phyloP scores from a whole-genome alignment of 2,113 vertebrate species.

The Zingel zingel region DNA sequence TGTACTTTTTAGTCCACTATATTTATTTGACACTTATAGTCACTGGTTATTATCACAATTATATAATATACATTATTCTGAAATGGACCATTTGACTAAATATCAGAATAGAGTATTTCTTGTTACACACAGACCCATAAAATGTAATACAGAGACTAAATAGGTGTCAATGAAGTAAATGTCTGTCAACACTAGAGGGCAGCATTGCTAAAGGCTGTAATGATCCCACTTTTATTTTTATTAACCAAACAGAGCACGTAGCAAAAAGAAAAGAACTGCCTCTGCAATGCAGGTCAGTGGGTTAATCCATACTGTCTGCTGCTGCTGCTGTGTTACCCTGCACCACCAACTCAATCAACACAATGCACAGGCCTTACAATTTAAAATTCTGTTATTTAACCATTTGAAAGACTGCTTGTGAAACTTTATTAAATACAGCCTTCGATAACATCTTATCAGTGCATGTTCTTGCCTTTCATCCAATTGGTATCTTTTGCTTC shows the following conservation, averaged over 20 bases:
- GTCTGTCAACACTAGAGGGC: constrained; percentile 51
- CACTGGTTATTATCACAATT: background rate
- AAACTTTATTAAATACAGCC: background rate
- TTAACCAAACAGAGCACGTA: constrained; percentile 24
- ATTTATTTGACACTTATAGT: background rate
- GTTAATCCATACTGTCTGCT: constrained; percentile 46
- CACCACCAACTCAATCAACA: background rate
- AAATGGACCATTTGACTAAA: background rate
- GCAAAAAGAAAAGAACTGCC: background rate
- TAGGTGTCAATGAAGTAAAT: background rate
- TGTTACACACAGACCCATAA: background rate
- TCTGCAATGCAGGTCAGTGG: constrained; percentile 79
- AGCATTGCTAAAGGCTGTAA: constrained; percentile 29
- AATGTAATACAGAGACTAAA: background rate
- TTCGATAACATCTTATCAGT: background rate
- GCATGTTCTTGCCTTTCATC: background rate
- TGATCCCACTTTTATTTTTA: background rate
- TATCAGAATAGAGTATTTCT: background rate
- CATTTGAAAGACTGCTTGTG: background rate
- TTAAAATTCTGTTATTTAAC: too few relatives aligned
- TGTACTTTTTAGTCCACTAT: background rate
- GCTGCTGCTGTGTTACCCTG: background rate
- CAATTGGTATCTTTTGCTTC: background rate
- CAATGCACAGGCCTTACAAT: too few relatives aligned
- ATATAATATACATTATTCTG: background rate